phyloP scores from a whole-genome alignment of 2,888 invertebrate genomes.

The Elegia similella region DNA sequence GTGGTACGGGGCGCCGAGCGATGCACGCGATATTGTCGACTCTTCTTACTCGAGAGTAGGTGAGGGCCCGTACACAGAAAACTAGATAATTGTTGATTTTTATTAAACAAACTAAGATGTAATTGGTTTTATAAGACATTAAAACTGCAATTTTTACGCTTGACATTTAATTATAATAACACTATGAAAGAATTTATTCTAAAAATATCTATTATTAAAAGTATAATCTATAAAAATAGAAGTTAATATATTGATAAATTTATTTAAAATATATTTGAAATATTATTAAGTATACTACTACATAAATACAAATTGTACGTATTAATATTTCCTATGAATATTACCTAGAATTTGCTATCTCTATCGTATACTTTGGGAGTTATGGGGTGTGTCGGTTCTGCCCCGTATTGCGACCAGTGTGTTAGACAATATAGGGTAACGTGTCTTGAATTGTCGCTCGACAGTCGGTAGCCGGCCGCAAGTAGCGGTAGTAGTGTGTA shows the following conservation, averaged over 20 bases:
- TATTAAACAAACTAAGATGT: slow-evolving; percentile 3
- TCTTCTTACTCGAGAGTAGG: slow-evolving; percentile 1
- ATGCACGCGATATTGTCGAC: background rate
- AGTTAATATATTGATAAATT: slow-evolving; percentile 16
- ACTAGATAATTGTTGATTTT: slow-evolving; percentile 18
- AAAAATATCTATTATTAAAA: slow-evolving; percentile 14
- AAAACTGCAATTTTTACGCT: slow-evolving; percentile 8
- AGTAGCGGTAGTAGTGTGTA: slow-evolving; percentile 60
- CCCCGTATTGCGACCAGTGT: slow-evolving; percentile 21
- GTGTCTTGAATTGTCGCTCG: slow-evolving; percentile 77
- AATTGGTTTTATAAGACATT: slow-evolving; percentile 3
- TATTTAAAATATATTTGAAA: slow-evolving; percentile 9
- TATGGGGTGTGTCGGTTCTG: slow-evolving; percentile 12
- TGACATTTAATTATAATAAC: slow-evolving; percentile 9
- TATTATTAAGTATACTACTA: slow-evolving; percentile 6
- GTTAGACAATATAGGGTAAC: slow-evolving; percentile 25
- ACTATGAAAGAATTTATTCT: slow-evolving; percentile 16
- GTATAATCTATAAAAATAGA: slow-evolving; percentile 14
- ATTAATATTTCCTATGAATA: slow-evolving; percentile 16
- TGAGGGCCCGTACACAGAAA: slow-evolving; percentile 6
- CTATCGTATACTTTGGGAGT: slow-evolving; percentile 3
- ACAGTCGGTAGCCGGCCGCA: slow-evolving; percentile 53
- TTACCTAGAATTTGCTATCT: slow-evolving; percentile 14
- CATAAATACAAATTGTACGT: slow-evolving; percentile 10
- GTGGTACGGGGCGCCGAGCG: slow-evolving; percentile 35